A percentile compares a stretch with the other conserved stretches of the same genome.
These are phyloP conservation scores for Lasioglossum vierecki DNA, from an alignment of 2,888 invertebrate genomes.

Conservation along the genomic window DNA sequence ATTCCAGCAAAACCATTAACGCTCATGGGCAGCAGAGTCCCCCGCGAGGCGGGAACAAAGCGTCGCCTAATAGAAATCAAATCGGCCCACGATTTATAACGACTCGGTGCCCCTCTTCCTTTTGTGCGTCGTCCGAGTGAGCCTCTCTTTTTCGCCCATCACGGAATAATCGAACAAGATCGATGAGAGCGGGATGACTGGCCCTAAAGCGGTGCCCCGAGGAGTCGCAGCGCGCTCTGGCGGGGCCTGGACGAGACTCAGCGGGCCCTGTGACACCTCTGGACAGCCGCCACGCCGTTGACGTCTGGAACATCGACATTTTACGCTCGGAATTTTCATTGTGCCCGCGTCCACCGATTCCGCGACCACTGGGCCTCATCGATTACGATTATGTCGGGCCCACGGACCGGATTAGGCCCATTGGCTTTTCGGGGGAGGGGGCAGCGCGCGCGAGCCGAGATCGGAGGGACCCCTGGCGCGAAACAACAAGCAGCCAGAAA, in stretches of 20 bases:
- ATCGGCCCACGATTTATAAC: slow-evolving; percentile 80
- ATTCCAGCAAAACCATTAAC: slow-evolving; percentile 67
- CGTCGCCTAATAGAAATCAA: slow-evolving; percentile 82
- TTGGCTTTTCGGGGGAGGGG: slow-evolving; percentile 20
- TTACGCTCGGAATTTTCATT: slow-evolving; percentile 67
- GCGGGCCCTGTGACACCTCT: slow-evolving; percentile 30
- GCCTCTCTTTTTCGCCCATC: slow-evolving; percentile 80
- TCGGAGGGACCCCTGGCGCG: slow-evolving; percentile 79
- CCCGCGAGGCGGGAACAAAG: slow-evolving; percentile 79
- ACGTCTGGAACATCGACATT: slow-evolving; percentile 79
- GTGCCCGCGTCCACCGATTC: neutral
- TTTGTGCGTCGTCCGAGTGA: slow-evolving; percentile 54
- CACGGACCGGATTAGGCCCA: slow-evolving; percentile 16
- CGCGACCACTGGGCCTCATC: neutral
- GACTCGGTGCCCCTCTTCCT: slow-evolving; percentile 65
- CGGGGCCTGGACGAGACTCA: slow-evolving; percentile 18
- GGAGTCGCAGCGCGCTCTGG: slow-evolving; percentile 35
- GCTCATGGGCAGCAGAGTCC: slow-evolving; percentile 55
- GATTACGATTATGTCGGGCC: slow-evolving; percentile 39
- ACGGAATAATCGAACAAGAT: slow-evolving; percentile 84
- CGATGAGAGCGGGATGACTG: slow-evolving; percentile 83
- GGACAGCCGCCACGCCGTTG: slow-evolving; percentile 55
- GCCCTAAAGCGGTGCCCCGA: slow-evolving; percentile 51
- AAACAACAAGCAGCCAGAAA: slow-evolving; percentile 83
- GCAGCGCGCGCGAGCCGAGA: slow-evolving; percentile 51